Conservation (phyloP, 2,888 invertebrate genomes). For the Stenodema calcarata region DNA sequence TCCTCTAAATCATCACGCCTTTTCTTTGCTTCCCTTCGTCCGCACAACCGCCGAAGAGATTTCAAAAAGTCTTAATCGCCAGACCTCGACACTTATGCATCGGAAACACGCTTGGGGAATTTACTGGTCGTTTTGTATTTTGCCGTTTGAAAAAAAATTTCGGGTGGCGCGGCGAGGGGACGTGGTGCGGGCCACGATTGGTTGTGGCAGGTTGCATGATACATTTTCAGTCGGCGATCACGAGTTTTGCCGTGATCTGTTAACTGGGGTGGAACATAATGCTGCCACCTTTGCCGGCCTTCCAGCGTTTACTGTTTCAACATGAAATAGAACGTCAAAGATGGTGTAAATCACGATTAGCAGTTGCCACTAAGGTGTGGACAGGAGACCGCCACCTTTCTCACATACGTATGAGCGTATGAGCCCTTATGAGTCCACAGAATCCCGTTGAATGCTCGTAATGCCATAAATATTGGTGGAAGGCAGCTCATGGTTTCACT, state of each 20-base stretch:
- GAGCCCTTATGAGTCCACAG: background rate
- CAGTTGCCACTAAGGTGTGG: background rate
- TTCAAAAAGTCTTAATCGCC: slow-evolving; percentile 45
- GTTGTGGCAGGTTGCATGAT: slow-evolving; percentile 8
- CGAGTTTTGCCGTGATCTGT: slow-evolving; percentile 30
- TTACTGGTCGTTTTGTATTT: background rate
- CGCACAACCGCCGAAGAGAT: background rate
- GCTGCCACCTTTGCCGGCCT: slow-evolving; percentile 21
- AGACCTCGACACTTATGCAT: background rate
- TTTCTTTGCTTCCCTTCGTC: slow-evolving; percentile 21
- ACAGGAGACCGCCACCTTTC: background rate
- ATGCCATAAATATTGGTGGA: background rate
- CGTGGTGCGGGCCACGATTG: no score
- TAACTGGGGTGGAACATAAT: slow-evolving; percentile 25
- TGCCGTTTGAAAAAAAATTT: background rate
- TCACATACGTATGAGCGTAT: background rate
- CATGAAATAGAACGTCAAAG: slow-evolving; percentile 31
- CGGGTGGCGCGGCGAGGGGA: no score
- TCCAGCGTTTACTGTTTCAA: background rate
- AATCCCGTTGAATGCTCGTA: background rate
- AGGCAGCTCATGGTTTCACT: background rate
- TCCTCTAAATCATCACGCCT: slow-evolving; percentile 46
- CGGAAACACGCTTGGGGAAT: background rate
- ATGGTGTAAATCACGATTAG: slow-evolving; percentile 24
- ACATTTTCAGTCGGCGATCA: slow-evolving; percentile 33